Conservation (phyloP, 1,140 invertebrate species). For the Branchinecta lindahli region DNA sequence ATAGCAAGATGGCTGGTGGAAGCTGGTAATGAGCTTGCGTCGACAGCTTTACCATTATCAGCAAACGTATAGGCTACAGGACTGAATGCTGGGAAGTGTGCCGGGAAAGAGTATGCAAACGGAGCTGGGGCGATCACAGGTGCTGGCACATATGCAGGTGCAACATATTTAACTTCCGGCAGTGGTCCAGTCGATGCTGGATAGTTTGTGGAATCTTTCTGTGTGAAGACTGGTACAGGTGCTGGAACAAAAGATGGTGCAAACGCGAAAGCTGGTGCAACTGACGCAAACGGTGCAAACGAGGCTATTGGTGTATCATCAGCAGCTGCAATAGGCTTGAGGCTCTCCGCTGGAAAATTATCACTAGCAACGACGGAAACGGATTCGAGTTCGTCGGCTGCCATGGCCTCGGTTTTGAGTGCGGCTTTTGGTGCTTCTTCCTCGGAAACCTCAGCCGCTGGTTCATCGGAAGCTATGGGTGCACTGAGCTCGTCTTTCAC, state of each 20-base stretch:
- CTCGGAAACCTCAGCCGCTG: conserved; percentile 1
- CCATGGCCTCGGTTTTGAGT: neutral
- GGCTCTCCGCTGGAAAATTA: neutral
- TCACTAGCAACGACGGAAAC: neutral
- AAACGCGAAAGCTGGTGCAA: neutral
- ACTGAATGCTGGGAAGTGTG: no score
- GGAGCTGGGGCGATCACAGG: neutral
- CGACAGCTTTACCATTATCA: no score
- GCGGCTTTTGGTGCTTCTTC: conserved; percentile 1
- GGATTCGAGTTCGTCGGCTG: neutral
- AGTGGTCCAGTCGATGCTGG: neutral
- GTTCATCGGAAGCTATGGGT: conserved; percentile 12
- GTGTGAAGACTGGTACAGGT: neutral
- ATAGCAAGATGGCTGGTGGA: neutral
- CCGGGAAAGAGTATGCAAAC: neutral
- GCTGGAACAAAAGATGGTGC: neutral
- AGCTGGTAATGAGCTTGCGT: neutral
- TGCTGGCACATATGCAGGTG: neutral
- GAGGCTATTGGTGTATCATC: neutral
- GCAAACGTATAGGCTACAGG: no score
- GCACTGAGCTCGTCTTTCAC: neutral
- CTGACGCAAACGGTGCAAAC: neutral
- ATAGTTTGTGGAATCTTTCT: neutral
- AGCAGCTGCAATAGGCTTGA: neutral
- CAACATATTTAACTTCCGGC: neutral